Base-by-base conservation (phyloP, 2,113 vertebrate species). In the Phrynocephalus versicolor region DNA sequence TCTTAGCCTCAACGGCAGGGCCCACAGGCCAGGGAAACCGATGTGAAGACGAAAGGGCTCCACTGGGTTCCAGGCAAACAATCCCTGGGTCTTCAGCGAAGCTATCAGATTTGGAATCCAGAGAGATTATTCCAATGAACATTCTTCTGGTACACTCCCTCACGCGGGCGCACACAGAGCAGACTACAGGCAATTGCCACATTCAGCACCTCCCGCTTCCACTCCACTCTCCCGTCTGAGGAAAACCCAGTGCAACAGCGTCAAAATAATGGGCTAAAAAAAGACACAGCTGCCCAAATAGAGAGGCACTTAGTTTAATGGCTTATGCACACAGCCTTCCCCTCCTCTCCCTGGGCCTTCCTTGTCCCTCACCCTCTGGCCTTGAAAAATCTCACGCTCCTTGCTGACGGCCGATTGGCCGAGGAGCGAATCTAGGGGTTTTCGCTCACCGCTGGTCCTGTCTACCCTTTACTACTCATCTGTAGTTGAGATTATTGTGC, bases 231-330 rank as follows among this genome's bases (percentile, higher is more conserved):
- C 35, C 58, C 79, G 60, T 55, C 69, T 30, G 69, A 84, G 58
- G 76, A 67, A 79, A 67, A 67, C 70, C 78, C 76, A 79, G 57
- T 16, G 18, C 39, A 51, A 45, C 80, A n/a, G 67, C 41, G 75
- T 62, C 74, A 87, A 81, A 83, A 62, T 62, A 79, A 82, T 41
- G 30, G 81, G 57, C 81, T 79, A 79, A 83, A 87, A 87, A 78
- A 87, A 87, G 74, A 79, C 33, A 18, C 37, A n/a, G 37, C 33
- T 18, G 39, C 41, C 58, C 57, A 73, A 79, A 78, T 37, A 60
- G 55, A n/a, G 81, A 83, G 73, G 18, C 45, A 60, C 79, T 82
- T 58, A 45, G 73, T 58, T 78, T 58, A 76, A 58, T 75, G 71
- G 70, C 41, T 71, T 71, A 35, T 21, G 80, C 73, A 76, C 2